These are phyloP conservation scores for Sinodicranocentrus sp. DNA, from an alignment of 2,888 invertebrate genomes.

Conservation along the genomic window DNA sequence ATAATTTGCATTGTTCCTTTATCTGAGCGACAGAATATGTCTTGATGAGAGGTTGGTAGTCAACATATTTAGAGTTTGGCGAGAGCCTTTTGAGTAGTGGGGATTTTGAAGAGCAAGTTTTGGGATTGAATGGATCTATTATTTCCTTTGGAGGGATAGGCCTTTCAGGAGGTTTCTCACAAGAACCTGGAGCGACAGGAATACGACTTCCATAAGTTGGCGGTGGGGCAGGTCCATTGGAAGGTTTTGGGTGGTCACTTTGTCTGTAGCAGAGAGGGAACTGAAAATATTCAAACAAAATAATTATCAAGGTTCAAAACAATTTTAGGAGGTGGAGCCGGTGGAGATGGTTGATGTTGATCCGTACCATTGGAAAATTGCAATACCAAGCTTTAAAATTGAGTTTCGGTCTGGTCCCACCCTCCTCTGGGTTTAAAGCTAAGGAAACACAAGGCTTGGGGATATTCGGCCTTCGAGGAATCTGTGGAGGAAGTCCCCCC, in stretches of 20 bases:
- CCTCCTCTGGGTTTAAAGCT: slow-evolving; percentile 33
- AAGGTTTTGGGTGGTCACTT: background rate
- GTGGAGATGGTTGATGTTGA: no score
- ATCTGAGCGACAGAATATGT: slow-evolving; percentile 31
- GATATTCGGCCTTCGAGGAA: slow-evolving; percentile 4
- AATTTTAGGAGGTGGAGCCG: no score
- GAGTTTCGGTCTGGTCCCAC: slow-evolving; percentile 27
- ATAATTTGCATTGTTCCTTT: slow-evolving; percentile 32
- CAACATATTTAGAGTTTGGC: slow-evolving; percentile 40
- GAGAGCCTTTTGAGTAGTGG: slow-evolving; percentile 1
- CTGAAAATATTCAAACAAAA: background rate
- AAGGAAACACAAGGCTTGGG: slow-evolving; percentile 33
- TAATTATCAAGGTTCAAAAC: background rate
- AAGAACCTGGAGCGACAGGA: slow-evolving; percentile 18
- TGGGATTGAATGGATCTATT: slow-evolving; percentile 22
- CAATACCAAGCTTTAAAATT: slow-evolving; percentile 56
- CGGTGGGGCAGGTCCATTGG: background rate
- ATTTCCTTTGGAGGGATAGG: background rate
- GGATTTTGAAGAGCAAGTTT: slow-evolving; percentile 39
- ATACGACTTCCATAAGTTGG: background rate
- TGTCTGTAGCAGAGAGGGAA: slow-evolving; percentile 25
- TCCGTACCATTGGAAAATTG: slow-evolving; percentile 50
- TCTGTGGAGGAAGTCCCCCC: background rate
- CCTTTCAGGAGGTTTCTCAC: slow-evolving; percentile 28
- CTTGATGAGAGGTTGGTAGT: slow-evolving; percentile 19